Evolutionary conservation across 2,888 invertebrate genomes (phyloP).

Genomic region (Sisyra terminalis): DNA sequence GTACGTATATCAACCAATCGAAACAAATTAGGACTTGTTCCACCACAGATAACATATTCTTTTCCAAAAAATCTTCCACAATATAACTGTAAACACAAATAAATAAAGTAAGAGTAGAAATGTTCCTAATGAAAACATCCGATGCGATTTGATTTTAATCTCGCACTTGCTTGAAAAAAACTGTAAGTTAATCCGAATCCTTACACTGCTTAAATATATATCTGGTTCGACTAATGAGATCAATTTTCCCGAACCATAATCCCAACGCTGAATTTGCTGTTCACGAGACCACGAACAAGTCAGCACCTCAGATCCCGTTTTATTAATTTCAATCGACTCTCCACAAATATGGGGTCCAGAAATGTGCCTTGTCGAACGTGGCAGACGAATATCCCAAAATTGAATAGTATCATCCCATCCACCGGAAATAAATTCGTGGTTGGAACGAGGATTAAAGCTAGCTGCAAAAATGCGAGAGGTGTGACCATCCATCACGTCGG

Average conservation of each 20-base stretch:
- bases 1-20: constrained; percentile 41
- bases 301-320: constrained; percentile 43
- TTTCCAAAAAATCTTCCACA: constrained; percentile 41
- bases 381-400: constrained; percentile 51
- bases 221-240: constrained; percentile 41
- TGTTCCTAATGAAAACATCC: no score
- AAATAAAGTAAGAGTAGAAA: no score
- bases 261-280: constrained; percentile 44
- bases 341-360: constrained; percentile 46
- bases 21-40: constrained; percentile 39
- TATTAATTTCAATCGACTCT: constrained; percentile 47
- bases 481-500: constrained; percentile 37
- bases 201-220: constrained; percentile 14
- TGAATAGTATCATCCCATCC: constrained; percentile 50
- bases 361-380: constrained; percentile 38
- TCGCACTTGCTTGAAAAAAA: background rate
- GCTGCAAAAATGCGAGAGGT: constrained; percentile 45
- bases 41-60: constrained; percentile 40
- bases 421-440: constrained; percentile 47
- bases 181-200: background rate
- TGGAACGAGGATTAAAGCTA: constrained; percentile 44
- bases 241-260: constrained; percentile 45
- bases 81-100: constrained; percentile 34
- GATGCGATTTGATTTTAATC: background rate
- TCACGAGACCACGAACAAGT: constrained; percentile 47